Base-by-base conservation (phyloP, 2,113 vertebrate species). In the Lagenorhynchus albirostris region DNA sequence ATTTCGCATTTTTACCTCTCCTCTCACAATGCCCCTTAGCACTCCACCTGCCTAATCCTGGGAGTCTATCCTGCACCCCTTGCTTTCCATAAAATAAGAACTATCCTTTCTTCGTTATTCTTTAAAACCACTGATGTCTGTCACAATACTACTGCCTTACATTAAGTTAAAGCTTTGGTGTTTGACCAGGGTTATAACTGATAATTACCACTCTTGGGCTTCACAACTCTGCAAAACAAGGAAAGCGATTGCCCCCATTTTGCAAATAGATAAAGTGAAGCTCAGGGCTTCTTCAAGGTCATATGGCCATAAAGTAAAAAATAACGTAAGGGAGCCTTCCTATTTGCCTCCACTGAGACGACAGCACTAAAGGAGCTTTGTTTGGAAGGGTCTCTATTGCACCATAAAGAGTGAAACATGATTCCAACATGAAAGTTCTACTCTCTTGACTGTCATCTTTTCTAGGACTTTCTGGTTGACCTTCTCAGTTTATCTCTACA, bases 271-370 rank as follows among this genome's bases (percentile, higher is more conserved):
- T 29, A 38, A 94, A 41, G 8, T 20, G 55, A 80, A 26, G 53
- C 23, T 92, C 85, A 58, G 67, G 47, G 18, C 20, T 70, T 67
- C 50, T 83, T 26, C 84, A 83, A 92, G 38, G 17, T 65, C n/a
- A 79, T 5, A 9, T 6, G 17, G 38, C 26, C 41, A 67, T 17
- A 15, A 63, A 31, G 26, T 58, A 33, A 74, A 79, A 91, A 33
- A 4, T 10, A 29, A 38, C 0, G 5, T 38, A 80, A 44, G 29
- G 11, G n/a, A 55, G 31, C 9, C 21, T 77, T 77, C 26, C 33
- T 38, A 1, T 20, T 3, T 8, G n/a, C 33, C 82, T 86, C 68
- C 18, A 58, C 2, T 3, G 31, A 94, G 80, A 55, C 7, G 53
- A 65, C 4, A 60, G 1, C 36, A 33, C 0, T 2, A 55, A 17